Conservation (phyloP, 2,888 invertebrate genomes). For the Nomada fucata region DNA sequence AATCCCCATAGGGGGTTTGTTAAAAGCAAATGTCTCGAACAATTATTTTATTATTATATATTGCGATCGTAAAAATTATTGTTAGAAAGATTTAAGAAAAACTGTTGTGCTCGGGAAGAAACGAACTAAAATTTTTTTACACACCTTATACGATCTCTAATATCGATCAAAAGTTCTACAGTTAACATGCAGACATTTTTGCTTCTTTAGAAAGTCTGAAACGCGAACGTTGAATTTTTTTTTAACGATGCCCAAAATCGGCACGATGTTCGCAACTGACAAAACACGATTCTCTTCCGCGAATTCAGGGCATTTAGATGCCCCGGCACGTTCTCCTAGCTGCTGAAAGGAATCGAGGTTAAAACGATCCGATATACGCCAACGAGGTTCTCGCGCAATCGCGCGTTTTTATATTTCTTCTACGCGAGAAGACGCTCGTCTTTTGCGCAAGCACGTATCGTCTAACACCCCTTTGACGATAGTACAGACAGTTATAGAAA, state of each 20-base stretch:
- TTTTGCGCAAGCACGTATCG: conserved; percentile 59
- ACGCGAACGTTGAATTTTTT: neutral
- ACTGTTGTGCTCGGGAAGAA: no score
- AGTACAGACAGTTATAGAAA: no score
- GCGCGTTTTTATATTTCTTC: conserved; percentile 46
- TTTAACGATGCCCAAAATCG: neutral
- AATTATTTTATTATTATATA: no score
- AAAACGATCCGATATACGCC: conserved; percentile 51
- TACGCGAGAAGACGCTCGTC: conserved; percentile 34
- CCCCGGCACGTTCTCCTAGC: conserved; percentile 43
- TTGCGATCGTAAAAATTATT: no score
- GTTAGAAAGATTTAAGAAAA: no score
- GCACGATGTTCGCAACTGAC: neutral
- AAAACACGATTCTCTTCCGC: conserved; percentile 1
- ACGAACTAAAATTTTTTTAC: no score
- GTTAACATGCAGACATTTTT: no score
- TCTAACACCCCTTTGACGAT: conserved; percentile 43
- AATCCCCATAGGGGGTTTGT: no score
- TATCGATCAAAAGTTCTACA: no score
- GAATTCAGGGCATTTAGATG: conserved; percentile 36
- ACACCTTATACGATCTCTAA: no score
- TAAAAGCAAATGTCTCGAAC: no score
- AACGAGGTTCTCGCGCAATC: conserved; percentile 59
- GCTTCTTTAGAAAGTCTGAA: no score
- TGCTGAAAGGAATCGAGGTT: conserved; percentile 65